Evolutionary conservation across 2,888 invertebrate species (phyloP).

Genomic region (Idaea dimidiata): DNA sequence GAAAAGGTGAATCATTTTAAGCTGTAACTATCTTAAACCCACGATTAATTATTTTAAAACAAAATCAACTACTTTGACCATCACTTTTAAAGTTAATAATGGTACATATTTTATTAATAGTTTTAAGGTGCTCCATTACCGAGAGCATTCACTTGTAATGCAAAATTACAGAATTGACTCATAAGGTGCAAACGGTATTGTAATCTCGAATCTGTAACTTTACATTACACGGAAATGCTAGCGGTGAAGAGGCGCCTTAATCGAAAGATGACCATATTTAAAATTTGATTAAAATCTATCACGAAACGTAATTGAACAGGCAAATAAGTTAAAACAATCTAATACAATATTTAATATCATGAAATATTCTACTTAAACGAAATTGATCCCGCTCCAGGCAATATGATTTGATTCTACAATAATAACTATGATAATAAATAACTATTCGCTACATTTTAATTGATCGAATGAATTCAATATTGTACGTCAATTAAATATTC

Average conservation of each 20-base stretch:
- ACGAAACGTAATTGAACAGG: not conserved
- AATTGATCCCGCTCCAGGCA: constrained; percentile 79
- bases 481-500: constrained; percentile 21
- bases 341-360: constrained; percentile 10
- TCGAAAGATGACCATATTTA: not conserved
- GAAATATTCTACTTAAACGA: constrained; percentile 67
- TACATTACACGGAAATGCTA: too few relatives aligned
- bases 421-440: constrained; percentile 5
- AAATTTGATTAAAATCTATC: not conserved
- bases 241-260: too few relatives aligned
- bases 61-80: not conserved
- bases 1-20: not conserved
- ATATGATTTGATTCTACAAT: constrained; percentile 40
- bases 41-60: not conserved
- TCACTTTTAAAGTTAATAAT: not conserved
- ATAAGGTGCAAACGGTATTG: too few relatives aligned
- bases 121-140: too few relatives aligned
- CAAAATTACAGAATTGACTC: too few relatives aligned
- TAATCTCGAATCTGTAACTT: too few relatives aligned
- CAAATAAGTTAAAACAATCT: constrained; percentile 8
- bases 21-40: not conserved
- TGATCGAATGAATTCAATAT: constrained; percentile 21
- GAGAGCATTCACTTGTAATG: too few relatives aligned
- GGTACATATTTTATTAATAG: not conserved
- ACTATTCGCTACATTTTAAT: constrained; percentile 27